These are phyloP conservation scores for Limenitis camilla DNA, from an alignment of 2,888 invertebrate genomes.

Conservation along the genomic window DNA sequence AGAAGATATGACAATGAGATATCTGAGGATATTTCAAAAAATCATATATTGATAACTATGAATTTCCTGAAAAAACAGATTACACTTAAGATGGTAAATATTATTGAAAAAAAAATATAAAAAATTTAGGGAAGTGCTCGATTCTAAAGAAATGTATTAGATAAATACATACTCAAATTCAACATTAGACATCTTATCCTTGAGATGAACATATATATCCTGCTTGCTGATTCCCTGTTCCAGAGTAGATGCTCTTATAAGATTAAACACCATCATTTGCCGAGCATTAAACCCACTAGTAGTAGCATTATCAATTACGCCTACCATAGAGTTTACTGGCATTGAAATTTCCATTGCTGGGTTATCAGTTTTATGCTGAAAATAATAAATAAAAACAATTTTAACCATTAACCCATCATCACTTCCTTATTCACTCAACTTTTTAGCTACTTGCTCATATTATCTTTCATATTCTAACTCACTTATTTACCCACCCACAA, in stretches of 20 bases:
- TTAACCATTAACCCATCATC: background rate
- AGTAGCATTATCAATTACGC: constrained; percentile 47
- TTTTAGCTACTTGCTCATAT: too few species aligned
- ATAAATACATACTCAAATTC: constrained; percentile 62
- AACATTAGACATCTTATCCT: constrained; percentile 59
- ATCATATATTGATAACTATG: too few species aligned
- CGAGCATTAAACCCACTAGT: constrained; percentile 63
- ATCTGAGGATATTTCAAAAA: too few species aligned
- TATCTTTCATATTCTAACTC: too few species aligned
- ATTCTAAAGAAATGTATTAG: too few species aligned
- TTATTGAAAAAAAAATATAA: too few species aligned
- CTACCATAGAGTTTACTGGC: constrained; percentile 64
- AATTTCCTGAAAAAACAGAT: too few species aligned
- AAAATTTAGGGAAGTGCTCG: too few species aligned
- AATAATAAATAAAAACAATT: constrained; percentile 14
- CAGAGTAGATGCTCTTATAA: constrained; percentile 57
- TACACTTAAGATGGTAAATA: too few species aligned
- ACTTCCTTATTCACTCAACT: too few species aligned
- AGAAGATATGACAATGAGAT: too few species aligned
- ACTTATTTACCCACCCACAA: background rate
- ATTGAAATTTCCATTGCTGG: constrained; percentile 42
- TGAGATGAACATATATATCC: constrained; percentile 60
- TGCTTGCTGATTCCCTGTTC: constrained; percentile 69
- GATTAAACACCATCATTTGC: constrained; percentile 67
- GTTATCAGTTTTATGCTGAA: constrained; percentile 51